phyloP scores from a whole-genome alignment of 2,888 invertebrate genomes.

The Agonopterix alstromeriana region DNA sequence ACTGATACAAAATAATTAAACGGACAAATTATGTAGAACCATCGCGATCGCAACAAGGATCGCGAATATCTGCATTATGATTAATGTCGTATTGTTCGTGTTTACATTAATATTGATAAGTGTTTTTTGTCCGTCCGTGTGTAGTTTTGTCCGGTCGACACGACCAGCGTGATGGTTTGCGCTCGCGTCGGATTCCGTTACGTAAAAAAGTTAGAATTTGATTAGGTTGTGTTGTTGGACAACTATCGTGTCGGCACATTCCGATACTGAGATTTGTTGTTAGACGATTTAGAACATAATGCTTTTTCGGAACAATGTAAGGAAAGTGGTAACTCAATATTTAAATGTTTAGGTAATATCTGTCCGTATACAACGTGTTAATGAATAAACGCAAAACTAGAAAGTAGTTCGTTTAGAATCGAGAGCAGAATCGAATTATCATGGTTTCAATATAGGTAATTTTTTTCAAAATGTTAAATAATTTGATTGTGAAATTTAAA shows the following conservation, averaged over 20 bases:
- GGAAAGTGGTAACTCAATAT: too few species aligned
- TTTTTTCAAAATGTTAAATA: too few species aligned
- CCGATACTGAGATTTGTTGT: too few species aligned
- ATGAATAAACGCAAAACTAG: too few species aligned
- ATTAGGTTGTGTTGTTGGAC: constrained; percentile 1
- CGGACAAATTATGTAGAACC: constrained; percentile 11
- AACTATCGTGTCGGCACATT: neutral
- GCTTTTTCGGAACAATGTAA: too few species aligned
- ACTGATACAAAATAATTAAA: constrained; percentile 11
- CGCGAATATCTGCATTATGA: constrained; percentile 16
- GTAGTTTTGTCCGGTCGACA: constrained; percentile 15
- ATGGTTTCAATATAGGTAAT: too few species aligned
- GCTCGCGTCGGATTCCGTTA: constrained; percentile 8
- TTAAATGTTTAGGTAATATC: too few species aligned
- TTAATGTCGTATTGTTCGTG: constrained; percentile 25
- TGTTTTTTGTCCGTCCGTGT: constrained; percentile 11
- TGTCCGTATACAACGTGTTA: too few species aligned
- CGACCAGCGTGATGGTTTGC: constrained; percentile 27
- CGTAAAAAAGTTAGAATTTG: constrained; percentile 4
- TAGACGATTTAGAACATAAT: too few species aligned
- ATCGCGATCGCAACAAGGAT: constrained; percentile 12
- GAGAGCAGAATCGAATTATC: too few species aligned
- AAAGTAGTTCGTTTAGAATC: too few species aligned
- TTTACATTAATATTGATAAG: constrained; percentile 14
- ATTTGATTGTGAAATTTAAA: too few species aligned